phyloP scores from a whole-genome alignment of 2,113 vertebrate genomes.

The Hyperopisus bebe region DNA sequence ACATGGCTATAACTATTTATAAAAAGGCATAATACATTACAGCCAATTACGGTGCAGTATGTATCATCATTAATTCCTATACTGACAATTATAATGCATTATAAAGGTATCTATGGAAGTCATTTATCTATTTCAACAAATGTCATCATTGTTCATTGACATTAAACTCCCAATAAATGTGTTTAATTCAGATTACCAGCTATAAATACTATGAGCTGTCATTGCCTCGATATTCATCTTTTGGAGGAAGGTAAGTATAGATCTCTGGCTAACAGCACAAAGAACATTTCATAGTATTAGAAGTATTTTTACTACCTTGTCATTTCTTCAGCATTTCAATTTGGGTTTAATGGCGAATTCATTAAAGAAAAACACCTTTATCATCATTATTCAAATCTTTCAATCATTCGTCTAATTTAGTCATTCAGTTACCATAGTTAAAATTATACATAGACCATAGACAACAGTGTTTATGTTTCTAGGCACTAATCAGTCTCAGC shows the following conservation, averaged over 20 bases:
- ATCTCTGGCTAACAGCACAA: background rate
- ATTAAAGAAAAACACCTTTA: background rate
- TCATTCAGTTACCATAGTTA: background rate
- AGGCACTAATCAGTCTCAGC: constrained; percentile 6
- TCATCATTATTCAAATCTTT: background rate
- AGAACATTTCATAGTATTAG: background rate
- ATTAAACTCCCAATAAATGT: background rate
- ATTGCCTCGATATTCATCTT: background rate
- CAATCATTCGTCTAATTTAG: background rate
- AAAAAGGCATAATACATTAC: no score
- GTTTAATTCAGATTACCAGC: background rate
- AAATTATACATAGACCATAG: background rate
- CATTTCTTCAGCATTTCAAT: background rate
- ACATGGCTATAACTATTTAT: no score
- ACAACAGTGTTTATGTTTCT: background rate
- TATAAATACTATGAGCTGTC: background rate
- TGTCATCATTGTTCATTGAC: background rate
- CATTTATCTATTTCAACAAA: background rate
- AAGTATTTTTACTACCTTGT: background rate
- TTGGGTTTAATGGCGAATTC: background rate
- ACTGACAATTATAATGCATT: no score
- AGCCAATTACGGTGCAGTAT: no score
- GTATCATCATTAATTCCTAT: no score
- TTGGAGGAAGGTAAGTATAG: background rate
- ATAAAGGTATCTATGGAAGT: no score